Evolutionary conservation across 1,140 invertebrate species (phyloP), one percentile per base, ranked within the genome.

Genomic region (Saccostrea glomerata): DNA sequence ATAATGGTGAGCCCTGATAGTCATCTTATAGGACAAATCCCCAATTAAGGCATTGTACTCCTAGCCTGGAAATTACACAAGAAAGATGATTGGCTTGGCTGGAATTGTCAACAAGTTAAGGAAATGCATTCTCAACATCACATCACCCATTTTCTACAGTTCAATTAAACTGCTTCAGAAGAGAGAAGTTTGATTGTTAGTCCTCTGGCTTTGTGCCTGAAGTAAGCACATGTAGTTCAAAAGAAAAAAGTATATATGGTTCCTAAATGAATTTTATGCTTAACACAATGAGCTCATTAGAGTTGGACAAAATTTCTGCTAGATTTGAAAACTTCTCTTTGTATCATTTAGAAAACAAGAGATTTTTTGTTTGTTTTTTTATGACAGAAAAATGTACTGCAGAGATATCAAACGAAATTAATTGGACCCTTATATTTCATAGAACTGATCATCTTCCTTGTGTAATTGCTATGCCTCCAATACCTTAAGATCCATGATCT

Each of bases 61-160:
- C 58, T 20, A 63, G 17, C 17, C 47, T 20, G 17, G 25, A 11
- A 77, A 36, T 77, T 40, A 77, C 70, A 30, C 70, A 77, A 77
- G 70, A 77, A 77, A 77, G 30, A 77, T 77, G 70, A 77, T 77
- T 77, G 70, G 70, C 15, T 77, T 11, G 4, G 30, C 25, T 77
- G 30, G 23, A 25, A 77, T 30, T 36, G 70, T 77, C 70, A 77
- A 77, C 70, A 77, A 77, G 70, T 30, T 30, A 77, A 77, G 70
- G 70, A 77, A 77, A 77, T 36, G 25, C 66, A 30, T 25, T 63
- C 58, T 63, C 58, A 17, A 63, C 58, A 63, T 63, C 58, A 36
- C 30, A 36, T 36, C 30, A 36, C 58, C 11, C 25, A 30, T 25
- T 30, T 25, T 36, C 70, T 40, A 77, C 70, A 77, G 23, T 77